Evolutionary conservation across 2,888 invertebrate species (phyloP), one percentile per base, ranked within the genome.

Genomic region (Calameuta idolon): DNA sequence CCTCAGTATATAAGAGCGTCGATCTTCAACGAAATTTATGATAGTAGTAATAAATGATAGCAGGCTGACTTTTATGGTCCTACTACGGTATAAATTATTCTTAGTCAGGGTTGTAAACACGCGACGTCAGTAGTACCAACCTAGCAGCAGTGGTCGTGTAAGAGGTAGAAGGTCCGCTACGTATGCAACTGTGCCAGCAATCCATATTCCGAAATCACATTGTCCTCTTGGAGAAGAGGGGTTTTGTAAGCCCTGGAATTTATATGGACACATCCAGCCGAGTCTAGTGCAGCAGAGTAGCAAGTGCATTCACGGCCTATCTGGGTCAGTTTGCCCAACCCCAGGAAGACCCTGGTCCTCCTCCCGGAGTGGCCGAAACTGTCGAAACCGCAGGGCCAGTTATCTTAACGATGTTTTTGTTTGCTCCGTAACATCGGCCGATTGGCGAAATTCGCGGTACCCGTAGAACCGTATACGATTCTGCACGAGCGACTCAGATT

Each of bases 301-400:
- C 83, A 83, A 84, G 87, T 85, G 85, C 88, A 88, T 89, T 88
- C 87, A 84, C 86, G 86, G 85, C 83, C 83, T 85, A 89, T 89
- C 86, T 89, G 86, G 89, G 88, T 89, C 89, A 89, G 89, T 89
- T 89, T 89, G 89, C 86, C 85, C 86, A 88, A 86, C 85, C 84
- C 83, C 30, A 15, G 55, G 23, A 55, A 55, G 55, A 23, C 74
- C 74, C 31, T 2, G 34, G 74, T 74, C 37, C 23, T 74, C 30
- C 74, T 37, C 34, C 30, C 30, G 23, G 74, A 74, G 35, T 81
- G 83, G 81, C 80, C 79, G 82, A 85, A 81, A 81, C 82, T 80
- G 83, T 83, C 81, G 81, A 80, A 71, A 80, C 79, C 75, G 78
- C 81, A 69, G 73, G 80, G 77, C 79, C 77, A 82, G 80, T 79